Conservation (phyloP, 1,140 invertebrate genomes). For the Ceratina calcarata region DNA sequence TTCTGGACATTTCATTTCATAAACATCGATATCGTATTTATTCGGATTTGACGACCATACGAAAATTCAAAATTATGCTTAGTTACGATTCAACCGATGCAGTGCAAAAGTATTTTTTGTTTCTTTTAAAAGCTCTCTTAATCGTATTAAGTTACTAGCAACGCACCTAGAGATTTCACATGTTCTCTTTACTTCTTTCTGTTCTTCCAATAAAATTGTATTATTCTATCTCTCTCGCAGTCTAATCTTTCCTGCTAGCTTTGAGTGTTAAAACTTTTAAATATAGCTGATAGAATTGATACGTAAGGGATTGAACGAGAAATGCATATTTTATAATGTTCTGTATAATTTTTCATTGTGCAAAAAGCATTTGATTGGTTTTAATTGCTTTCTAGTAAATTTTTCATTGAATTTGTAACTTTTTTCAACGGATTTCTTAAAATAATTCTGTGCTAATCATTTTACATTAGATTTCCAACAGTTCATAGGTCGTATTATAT, state of each 20-base stretch:
- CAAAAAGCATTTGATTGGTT: not conserved
- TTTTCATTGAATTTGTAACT: not conserved
- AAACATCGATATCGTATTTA: not conserved
- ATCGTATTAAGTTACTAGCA: conserved; percentile 26
- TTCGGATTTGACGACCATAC: not conserved
- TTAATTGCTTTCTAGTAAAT: not conserved
- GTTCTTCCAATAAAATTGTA: not conserved
- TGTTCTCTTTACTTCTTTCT: conserved; percentile 7
- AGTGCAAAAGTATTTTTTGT: not conserved
- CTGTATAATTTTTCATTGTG: not conserved
- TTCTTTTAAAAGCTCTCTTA: not conserved
- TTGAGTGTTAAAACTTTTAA: too few relatives aligned
- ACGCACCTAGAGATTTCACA: conserved; percentile 19
- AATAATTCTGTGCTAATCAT: not conserved
- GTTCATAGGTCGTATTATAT: not conserved
- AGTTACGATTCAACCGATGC: not conserved
- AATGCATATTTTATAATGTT: not conserved
- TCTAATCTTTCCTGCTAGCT: too few relatives aligned
- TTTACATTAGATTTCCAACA: not conserved
- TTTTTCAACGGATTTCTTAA: not conserved
- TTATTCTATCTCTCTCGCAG: not conserved
- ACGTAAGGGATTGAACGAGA: too few relatives aligned
- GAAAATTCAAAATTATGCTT: too few relatives aligned
- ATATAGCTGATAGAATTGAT: too few relatives aligned
- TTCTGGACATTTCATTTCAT: not conserved